Conservation (phyloP, 2,113 vertebrate genomes). For the Etheostoma cragini region DNA sequence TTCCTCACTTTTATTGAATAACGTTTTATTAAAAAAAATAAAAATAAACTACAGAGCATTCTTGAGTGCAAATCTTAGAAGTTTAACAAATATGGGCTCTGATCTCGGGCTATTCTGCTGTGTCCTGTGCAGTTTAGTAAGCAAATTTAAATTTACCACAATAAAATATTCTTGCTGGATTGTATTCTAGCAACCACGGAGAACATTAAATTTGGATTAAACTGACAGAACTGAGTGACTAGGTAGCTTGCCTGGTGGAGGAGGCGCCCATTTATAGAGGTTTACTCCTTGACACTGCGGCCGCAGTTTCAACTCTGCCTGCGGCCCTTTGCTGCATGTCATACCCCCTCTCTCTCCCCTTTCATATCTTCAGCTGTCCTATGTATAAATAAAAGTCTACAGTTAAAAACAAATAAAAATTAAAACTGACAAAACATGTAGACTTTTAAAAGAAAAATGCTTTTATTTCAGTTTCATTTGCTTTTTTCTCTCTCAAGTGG, state of each 20-base stretch:
- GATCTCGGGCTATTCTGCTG: neutral
- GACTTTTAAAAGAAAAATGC: neutral
- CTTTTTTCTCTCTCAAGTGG: neutral
- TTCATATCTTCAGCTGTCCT: too few species aligned
- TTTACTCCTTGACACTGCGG: too few species aligned
- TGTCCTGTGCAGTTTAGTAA: neutral
- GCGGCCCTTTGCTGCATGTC: too few species aligned
- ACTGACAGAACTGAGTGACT: too few species aligned
- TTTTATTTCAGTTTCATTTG: neutral
- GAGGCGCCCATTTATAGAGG: too few species aligned
- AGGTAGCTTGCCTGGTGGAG: too few species aligned
- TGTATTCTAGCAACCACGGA: neutral
- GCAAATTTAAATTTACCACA: neutral
- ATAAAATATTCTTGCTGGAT: neutral
- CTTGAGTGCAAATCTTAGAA: neutral
- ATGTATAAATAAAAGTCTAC: too few species aligned
- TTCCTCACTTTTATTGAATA: too few species aligned
- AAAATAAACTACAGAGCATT: neutral
- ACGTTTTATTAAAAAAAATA: too few species aligned
- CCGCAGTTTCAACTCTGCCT: too few species aligned
- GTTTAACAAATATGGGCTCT: neutral
- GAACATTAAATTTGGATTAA: neutral
- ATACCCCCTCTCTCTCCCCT: too few species aligned
- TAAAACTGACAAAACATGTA: neutral
- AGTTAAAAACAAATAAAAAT: too few species aligned